Evolutionary conservation across 2,797 vertebrate species (phyloP), one percentile per base, ranked within the genome.

Genomic region (Acanthopagrus latus): DNA sequence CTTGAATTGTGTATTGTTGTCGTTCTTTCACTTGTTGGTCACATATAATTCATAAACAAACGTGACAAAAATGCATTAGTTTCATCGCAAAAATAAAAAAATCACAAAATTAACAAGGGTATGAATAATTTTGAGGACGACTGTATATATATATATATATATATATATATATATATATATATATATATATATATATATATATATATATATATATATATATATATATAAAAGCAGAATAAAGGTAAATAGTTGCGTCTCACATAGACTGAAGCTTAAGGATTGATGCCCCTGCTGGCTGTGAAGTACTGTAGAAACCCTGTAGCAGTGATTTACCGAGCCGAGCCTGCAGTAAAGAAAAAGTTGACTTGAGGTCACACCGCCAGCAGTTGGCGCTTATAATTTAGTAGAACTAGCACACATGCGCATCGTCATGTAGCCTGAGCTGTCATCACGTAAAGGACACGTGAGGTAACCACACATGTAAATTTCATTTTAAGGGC

Each of bases 391-490:
- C 87, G 87, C 86, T 80, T 86, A 80, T 33, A 84, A 84, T 69
- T 80, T 59, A 85, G 80, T 74, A 64, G 66, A 80, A 25, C 68
- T 8, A 8, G 64, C 83, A 83, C 86, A 89, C 86, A 93, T 90
- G 90, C 88, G 87, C 88, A 83, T 62, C 88, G 82, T 62, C 68
- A 18, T 46, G 86, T 1, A 59, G 71, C 72, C 63, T 23, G 74
- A 66, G 75, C 82, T 90, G 88, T 89, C 88, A 87, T 84, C 74
- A 57, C 64, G 70, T 38, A 51, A 51, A 80, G 82, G 88, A 92
- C 89, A 89, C 83, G 87, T 92, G 89, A 91, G 88, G 74, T 69
- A 81, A 81, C 83, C 86, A 79, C 89, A 82, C 91, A 88, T 89
- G 90, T 80, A 87, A 65, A 78, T 84, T 55, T 79, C 65, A 46